A percentile compares a stretch with the other conserved stretches of the same genome.
Evolutionary conservation across 2,113 vertebrate species (phyloP).

Genomic region (Cyprinodon brontotheroides): DNA sequence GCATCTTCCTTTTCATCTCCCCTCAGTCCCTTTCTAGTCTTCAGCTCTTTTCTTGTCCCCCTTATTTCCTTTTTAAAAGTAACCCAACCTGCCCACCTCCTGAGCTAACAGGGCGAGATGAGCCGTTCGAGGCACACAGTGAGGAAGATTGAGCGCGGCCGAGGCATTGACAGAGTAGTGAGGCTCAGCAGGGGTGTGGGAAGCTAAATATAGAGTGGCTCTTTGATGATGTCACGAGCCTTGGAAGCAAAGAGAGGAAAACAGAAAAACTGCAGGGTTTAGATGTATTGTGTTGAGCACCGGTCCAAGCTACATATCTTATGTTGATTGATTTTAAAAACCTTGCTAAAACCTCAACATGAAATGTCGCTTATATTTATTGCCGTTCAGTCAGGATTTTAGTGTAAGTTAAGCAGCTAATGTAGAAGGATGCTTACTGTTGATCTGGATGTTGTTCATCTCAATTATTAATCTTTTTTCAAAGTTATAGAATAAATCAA

Average conservation of each 20-base stretch:
- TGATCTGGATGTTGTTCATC: background rate
- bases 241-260: slow-evolving; percentile 53
- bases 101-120: slow-evolving; percentile 42
- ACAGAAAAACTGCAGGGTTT: slow-evolving; percentile 45
- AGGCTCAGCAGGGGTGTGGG: slow-evolving; percentile 71
- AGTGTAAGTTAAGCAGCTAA: background rate
- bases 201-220: slow-evolving; percentile 80
- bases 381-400: background rate
- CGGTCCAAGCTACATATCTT: background rate
- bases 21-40: slow-evolving; percentile 30
- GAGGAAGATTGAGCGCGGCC: slow-evolving; percentile 54
- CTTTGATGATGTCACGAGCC: slow-evolving; percentile 81
- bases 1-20: slow-evolving; percentile 49
- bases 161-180: slow-evolving; percentile 75
- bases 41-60: slow-evolving; percentile 14
- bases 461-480: background rate
- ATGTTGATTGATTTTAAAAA: background rate
- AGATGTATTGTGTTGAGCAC: slow-evolving; percentile 29
- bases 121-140: slow-evolving; percentile 49
- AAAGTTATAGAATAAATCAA: background rate
- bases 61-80: slow-evolving; percentile 21
- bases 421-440: background rate
- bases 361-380: background rate
- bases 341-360: background rate
- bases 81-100: slow-evolving; percentile 23